Conservation (phyloP, 2,797 vertebrate genomes). For the Botia almorhae region DNA sequence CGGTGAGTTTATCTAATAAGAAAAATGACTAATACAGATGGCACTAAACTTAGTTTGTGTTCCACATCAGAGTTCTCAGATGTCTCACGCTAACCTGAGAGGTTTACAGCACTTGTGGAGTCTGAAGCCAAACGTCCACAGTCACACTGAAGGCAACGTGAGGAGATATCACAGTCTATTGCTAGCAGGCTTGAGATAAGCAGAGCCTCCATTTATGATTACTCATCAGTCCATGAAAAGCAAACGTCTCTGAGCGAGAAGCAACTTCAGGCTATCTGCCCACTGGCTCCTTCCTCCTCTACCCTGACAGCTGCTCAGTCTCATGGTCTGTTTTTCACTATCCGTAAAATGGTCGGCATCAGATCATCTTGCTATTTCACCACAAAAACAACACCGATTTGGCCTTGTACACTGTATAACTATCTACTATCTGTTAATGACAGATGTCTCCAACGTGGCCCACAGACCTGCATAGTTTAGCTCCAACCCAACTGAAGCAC, state of each 20-base stretch:
- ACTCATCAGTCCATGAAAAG: slow-evolving; percentile 68
- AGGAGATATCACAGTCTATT: too few species aligned
- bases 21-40: not conserved
- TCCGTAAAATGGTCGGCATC: too few species aligned
- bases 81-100: slow-evolving; percentile 15
- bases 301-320: slow-evolving; percentile 68
- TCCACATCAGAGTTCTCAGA: slow-evolving; percentile 21
- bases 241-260: slow-evolving; percentile 59
- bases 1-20: too few species aligned
- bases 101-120: slow-evolving; percentile 45
- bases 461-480: too few species aligned
- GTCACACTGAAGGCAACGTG: too few species aligned
- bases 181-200: slow-evolving; percentile 55
- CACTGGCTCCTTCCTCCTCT: slow-evolving; percentile 69
- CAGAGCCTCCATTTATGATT: slow-evolving; percentile 56
- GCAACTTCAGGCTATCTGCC: slow-evolving; percentile 68
- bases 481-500: too few species aligned
- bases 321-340: too few species aligned
- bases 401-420: too few species aligned
- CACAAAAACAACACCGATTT: too few species aligned
- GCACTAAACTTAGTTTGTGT: not conserved
- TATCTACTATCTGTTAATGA: too few species aligned
- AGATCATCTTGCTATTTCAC: too few species aligned
- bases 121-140: not conserved
- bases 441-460: too few species aligned